phyloP scores from a whole-genome alignment of 2,888 invertebrate genomes.

The Gastracanthus pulcherrimus region DNA sequence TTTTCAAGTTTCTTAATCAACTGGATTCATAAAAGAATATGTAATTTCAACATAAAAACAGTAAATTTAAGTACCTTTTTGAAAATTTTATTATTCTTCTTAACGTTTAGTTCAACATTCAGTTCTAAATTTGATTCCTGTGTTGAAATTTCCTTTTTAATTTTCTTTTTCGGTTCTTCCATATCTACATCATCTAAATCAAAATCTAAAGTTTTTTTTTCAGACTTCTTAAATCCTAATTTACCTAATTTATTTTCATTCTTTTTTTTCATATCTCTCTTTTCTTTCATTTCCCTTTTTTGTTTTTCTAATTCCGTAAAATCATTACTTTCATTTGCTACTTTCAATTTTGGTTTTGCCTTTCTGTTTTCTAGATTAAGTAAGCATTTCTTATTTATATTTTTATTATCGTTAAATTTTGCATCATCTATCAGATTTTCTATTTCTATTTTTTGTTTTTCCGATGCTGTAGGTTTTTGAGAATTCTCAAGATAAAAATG shows the following conservation, averaged over 20 bases:
- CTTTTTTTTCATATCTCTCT: neutral
- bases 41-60: no score
- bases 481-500: no score
- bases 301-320: constrained; percentile 5
- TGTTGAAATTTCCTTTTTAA: neutral
- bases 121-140: neutral
- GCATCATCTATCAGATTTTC: neutral
- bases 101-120: neutral
- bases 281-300: neutral
- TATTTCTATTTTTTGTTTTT: neutral
- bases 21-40: no score
- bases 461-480: neutral
- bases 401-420: neutral
- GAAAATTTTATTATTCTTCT: constrained; percentile 11
- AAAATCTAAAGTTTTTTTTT: constrained; percentile 21
- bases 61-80: constrained; percentile 33
- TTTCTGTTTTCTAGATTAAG: neutral
- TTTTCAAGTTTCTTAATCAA: no score
- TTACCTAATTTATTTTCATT: constrained; percentile 30
- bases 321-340: neutral
- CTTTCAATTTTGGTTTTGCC: neutral
- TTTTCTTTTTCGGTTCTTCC: neutral
- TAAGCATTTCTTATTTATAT: neutral
- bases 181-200: constrained; percentile 41
- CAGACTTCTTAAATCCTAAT: constrained; percentile 35